Evolutionary conservation across 37 sponge, comb jelly and placozoan species (phyloP).

Genomic region (Hexactinellida sp.): DNA sequence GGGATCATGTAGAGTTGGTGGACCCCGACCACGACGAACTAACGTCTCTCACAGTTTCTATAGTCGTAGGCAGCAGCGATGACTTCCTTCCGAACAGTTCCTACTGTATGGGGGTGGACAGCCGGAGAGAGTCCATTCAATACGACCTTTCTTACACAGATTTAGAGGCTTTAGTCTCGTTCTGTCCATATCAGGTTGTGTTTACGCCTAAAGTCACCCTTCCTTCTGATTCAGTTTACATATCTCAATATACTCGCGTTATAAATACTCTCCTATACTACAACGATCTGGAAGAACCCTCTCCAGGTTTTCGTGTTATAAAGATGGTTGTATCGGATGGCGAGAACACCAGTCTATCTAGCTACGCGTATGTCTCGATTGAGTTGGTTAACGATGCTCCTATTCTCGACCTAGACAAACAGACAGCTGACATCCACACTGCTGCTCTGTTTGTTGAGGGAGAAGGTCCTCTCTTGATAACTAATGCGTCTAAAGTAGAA

Average conservation of each 20-base stretch:
- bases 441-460: conserved; percentile 64
- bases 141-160: conserved; percentile 26
- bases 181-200: conserved; percentile 49
- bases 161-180: conserved; percentile 34
- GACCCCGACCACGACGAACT: conserved; percentile 60
- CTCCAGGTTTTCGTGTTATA: conserved; percentile 33
- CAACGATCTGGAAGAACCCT: conserved; percentile 70
- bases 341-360: conserved; percentile 19
- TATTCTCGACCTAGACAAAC: conserved; percentile 54
- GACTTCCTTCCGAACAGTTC: background rate
- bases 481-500: conserved; percentile 32
- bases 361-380: conserved; percentile 22
- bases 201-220: conserved; percentile 27
- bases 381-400: conserved; percentile 61
- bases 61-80: background rate
- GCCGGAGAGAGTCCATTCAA: conserved; percentile 25
- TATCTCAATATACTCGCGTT: conserved; percentile 41
- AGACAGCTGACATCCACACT: conserved; percentile 39
- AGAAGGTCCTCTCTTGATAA: conserved; percentile 36
- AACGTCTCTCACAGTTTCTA: conserved; percentile 48
- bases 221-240: conserved; percentile 14
- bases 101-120: background rate
- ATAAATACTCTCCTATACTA: conserved; percentile 45
- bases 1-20: conserved; percentile 39
- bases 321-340: conserved; percentile 51